These are phyloP conservation scores for Nothocercus nigrocapillus DNA, from an alignment of 2,113 vertebrate species.

Conservation along the genomic window DNA sequence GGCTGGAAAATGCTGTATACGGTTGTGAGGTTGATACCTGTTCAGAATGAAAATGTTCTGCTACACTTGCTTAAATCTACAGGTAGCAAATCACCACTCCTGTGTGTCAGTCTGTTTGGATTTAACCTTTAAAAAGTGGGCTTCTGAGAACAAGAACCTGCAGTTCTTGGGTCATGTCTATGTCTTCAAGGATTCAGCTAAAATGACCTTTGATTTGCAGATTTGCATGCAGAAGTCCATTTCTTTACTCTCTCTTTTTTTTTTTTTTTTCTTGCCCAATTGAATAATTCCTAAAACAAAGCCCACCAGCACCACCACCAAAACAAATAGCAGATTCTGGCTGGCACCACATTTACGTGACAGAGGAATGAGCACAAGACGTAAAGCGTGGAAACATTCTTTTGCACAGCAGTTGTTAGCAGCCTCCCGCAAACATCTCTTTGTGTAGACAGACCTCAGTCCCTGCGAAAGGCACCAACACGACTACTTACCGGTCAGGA, in stretches of 20 bases:
- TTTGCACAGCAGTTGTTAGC: neutral
- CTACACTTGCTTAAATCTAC: conserved; percentile 17
- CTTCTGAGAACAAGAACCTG: neutral
- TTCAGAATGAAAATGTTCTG: conserved; percentile 43
- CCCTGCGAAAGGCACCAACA: neutral
- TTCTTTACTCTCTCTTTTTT: neutral
- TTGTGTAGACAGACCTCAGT: conserved; percentile 12
- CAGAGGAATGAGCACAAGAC: neutral
- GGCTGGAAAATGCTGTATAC: conserved; percentile 33
- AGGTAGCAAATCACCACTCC: neutral
- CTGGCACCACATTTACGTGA: neutral
- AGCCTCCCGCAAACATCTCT: neutral
- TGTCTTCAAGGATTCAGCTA: neutral
- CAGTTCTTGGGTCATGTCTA: neutral
- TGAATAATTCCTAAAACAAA: neutral
- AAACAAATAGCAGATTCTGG: neutral
- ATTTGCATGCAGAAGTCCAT: neutral
- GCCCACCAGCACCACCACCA: neutral
- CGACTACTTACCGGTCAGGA: neutral
- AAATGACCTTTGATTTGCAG: neutral
- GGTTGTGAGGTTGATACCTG: neutral
- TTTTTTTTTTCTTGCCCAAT: neutral
- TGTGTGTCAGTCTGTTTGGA: neutral
- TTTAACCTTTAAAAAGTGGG: neutral
- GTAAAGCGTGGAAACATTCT: neutral